Evolutionary conservation across 2,113 vertebrate genomes (phyloP), one percentile per base, ranked within the genome.

Genomic region (Bufo gargarizans): DNA sequence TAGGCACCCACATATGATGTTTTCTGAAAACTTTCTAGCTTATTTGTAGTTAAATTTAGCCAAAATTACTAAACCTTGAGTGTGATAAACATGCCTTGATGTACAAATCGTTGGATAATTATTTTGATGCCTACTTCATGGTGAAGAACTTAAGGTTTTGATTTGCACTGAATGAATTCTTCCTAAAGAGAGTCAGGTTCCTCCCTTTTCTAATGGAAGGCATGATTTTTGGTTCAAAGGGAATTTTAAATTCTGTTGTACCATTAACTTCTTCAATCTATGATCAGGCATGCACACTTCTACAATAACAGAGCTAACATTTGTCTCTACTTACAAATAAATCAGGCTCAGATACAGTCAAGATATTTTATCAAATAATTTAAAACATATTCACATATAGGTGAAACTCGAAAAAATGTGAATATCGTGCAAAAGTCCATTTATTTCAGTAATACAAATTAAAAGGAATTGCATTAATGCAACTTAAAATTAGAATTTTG

Each of bases 191-290:
- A 76, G 77, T 80, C 77, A 80, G 85, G 85, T 87, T 87, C 63
- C 33, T 22, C 63, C 22, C 12, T 72, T 87, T 80, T 87, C 55
- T 88, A 88, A 88, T 88, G 43, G 56, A 82, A 88, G 80, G 82
- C 86, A 88, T 88, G 86, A 88, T 82, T 88, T 76, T 61, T 82
- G n/a, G 79, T 82, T 88, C 56, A 88, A 87, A 67, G 85, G 61
- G 61, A 79, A 87, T 87, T 80, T 87, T 87, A 87, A 76, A 82
- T 82, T 88, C 55, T 82, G 67, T 76, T 76, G 65, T 88, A 82
- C 67, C 55, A 88, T 82, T 88, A 88, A 88, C 69, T 88, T 79
- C 78, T 82, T 82, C 79, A 88, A 88, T 82, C 61, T 72, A 63
- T 88, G 79, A 88, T 88, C 82, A 88, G 86, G 69, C 86, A 82